These are phyloP conservation scores for Saiga tatarica DNA, from an alignment of 2,113 vertebrate genomes.

Conservation along the genomic window DNA sequence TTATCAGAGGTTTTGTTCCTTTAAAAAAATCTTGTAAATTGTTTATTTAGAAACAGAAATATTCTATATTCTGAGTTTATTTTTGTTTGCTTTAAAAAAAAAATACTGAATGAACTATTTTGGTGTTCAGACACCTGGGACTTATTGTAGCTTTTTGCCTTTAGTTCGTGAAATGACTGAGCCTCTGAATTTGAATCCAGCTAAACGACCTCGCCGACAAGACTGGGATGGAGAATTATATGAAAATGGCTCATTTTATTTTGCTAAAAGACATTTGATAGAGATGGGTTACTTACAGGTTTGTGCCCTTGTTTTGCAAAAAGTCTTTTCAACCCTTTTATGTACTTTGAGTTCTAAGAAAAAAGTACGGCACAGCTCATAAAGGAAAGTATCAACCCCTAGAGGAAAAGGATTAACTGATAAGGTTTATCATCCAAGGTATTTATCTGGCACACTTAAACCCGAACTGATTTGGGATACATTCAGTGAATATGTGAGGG, in stretches of 20 bases:
- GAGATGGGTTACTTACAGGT: slow-evolving; percentile 88
- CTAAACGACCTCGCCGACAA: slow-evolving; percentile 89
- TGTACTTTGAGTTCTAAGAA: background rate
- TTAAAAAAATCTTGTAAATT: background rate
- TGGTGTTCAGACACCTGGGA: background rate
- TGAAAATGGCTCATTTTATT: slow-evolving; percentile 97
- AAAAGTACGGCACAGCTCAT: background rate
- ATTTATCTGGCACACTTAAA: background rate
- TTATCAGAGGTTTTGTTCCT: background rate
- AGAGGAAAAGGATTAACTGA: background rate
- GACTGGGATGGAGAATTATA: slow-evolving; percentile 96
- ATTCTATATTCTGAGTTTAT: background rate
- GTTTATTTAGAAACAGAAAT: background rate
- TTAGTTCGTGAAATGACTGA: slow-evolving; percentile 80
- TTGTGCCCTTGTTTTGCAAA: slow-evolving; percentile 47
- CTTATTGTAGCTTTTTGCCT: slow-evolving; percentile 39
- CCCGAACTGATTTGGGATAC: background rate
- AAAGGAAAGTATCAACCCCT: background rate
- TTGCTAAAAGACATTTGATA: slow-evolving; percentile 87
- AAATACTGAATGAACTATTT: slow-evolving; percentile 16
- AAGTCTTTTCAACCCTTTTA: background rate
- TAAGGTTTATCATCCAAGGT: background rate
- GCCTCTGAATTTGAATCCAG: slow-evolving; percentile 88
- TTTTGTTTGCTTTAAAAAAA: background rate
- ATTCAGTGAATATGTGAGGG: background rate